phyloP scores from a whole-genome alignment of 2,888 invertebrate genomes.

The Pachydiplax longipennis region DNA sequence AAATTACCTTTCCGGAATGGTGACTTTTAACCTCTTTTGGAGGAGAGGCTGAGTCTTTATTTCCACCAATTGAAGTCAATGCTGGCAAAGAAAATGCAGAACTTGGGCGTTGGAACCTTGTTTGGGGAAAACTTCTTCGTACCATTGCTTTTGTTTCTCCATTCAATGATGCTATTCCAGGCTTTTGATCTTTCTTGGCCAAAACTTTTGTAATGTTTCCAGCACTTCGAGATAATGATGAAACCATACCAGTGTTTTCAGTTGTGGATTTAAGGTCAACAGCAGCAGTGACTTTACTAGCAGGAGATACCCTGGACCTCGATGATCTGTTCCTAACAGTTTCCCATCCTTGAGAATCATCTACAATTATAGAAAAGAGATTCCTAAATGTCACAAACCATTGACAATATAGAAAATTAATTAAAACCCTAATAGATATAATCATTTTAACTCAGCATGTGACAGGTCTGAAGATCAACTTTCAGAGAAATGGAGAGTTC shows the following conservation, averaged over 20 bases:
- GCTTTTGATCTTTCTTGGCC: constrained; percentile 21
- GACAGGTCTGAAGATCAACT: too few species aligned
- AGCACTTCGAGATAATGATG: constrained; percentile 52
- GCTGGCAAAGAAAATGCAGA: constrained; percentile 84
- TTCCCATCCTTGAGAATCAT: constrained; percentile 76
- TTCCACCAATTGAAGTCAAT: constrained; percentile 58
- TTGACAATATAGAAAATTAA: neutral
- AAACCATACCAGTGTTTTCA: constrained; percentile 56
- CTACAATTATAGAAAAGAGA: constrained; percentile 48
- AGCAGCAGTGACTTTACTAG: constrained; percentile 50
- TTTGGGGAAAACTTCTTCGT: constrained; percentile 58
- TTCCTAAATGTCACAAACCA: neutral
- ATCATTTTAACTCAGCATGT: too few species aligned
- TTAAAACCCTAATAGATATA: too few species aligned
- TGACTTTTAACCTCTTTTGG: neutral
- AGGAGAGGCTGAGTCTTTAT: neutral
- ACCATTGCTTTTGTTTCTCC: constrained; percentile 46
- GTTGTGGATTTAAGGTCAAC: neutral
- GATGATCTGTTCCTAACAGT: constrained; percentile 75
- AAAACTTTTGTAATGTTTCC: constrained; percentile 50
- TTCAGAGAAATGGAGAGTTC: too few species aligned
- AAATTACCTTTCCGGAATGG: constrained; percentile 14
- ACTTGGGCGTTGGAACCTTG: constrained; percentile 81
- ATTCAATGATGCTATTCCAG: neutral
- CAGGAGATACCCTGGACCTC: constrained; percentile 64